Evolutionary conservation across 2,888 invertebrate species (phyloP), one percentile per base, ranked within the genome.

Genomic region (Anaspis maculata): DNA sequence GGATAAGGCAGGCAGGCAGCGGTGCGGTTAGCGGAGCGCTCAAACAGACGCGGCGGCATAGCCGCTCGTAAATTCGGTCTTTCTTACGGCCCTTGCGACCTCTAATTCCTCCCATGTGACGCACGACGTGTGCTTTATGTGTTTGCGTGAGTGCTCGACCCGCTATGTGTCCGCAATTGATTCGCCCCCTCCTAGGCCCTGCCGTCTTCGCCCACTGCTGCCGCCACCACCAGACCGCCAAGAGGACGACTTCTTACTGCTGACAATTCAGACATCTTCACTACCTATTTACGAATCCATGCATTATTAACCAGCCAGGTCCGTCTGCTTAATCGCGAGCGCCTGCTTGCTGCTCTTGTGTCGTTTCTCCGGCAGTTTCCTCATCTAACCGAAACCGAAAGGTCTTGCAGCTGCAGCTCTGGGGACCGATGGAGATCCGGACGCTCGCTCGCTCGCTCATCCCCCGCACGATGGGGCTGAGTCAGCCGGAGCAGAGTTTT

Each of bases 81-180:
- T 60, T 56, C 61, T 60, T 59, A 61, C 59, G 58, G 57, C 59
- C 57, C 56, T 47, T 48, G 55, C 56, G 58, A 57, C 61, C 60
- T 60, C 60, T 62, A 62, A 62, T 62, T 61, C 56, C 59, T 61
- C 62, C 62, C 62, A 56, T 57, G 61, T 59, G 62, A 62, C 61
- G 59, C 59, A 57, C 56, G 59, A 59, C 59, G 58, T 61, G 62
- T 62, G 60, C 61, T 61, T 62, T 62, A 62, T 62, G 61, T 59
- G 58, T 56, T 61, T 57, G 61, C 60, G 62, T 61, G 60, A 61
- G 61, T 61, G 60, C 61, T 56, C 48, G 49, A 49, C 55, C 51
- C 51, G 52, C 44, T 56, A 51, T 54, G 32, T 49, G 55, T 54
- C 56, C 54, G 56, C 60, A 62, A 62, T 62, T 62, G 60, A 62